Evolutionary conservation across 2,888 invertebrate genomes (phyloP).

Genomic region (Acanthosepion pharaonis): DNA sequence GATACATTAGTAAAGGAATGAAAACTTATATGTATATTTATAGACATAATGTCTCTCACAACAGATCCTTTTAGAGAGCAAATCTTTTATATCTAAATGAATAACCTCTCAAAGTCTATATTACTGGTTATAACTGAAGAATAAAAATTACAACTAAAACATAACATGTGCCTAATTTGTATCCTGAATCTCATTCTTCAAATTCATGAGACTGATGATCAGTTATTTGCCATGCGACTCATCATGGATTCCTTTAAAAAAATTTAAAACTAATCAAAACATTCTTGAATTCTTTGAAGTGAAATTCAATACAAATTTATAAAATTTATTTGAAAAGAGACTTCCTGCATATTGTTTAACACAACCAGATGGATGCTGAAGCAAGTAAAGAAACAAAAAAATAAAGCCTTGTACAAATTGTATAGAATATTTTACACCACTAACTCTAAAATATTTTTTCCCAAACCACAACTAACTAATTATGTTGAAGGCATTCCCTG

Average conservation of each 20-base stretch:
- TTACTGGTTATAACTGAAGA: background rate
- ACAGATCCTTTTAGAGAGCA: no score
- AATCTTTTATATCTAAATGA: no score
- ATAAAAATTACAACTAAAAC: background rate
- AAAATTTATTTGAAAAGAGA: conserved; percentile 1
- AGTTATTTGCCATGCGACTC: background rate
- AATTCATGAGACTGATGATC: background rate
- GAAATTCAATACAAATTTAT: background rate
- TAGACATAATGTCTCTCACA: no score
- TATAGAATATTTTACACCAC: conserved; percentile 8
- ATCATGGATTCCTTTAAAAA: background rate
- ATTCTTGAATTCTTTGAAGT: background rate
- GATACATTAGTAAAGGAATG: no score
- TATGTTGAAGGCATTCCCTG: background rate
- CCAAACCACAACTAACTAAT: conserved; percentile 9
- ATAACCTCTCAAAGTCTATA: no score
- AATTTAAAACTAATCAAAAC: background rate
- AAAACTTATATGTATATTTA: no score
- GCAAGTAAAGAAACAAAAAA: background rate
- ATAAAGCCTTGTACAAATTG: background rate
- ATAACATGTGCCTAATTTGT: background rate
- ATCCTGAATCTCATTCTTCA: no score
- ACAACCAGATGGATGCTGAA: background rate
- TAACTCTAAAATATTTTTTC: background rate
- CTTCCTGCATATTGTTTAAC: background rate